phyloP scores from a whole-genome alignment of 2,888 invertebrate species.

The Rhagium mordax region DNA sequence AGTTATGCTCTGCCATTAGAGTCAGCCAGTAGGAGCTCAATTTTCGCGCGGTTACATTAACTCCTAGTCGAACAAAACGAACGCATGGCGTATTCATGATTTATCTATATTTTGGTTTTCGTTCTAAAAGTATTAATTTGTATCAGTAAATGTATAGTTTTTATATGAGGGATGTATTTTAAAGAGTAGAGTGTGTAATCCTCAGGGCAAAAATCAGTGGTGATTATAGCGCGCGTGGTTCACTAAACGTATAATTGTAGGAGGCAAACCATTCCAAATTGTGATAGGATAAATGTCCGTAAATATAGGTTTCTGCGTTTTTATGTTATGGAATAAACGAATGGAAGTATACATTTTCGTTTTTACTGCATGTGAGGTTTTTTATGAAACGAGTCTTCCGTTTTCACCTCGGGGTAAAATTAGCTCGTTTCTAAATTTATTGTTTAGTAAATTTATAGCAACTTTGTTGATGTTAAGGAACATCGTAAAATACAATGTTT shows the following conservation, averaged over 20 bases:
- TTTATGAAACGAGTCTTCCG: constrained; percentile 12
- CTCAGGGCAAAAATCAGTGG: constrained; percentile 41
- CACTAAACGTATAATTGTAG: constrained; percentile 50
- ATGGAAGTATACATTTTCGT: constrained; percentile 28
- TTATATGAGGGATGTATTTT: constrained; percentile 41
- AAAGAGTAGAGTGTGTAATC: constrained; percentile 38
- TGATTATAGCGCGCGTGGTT: constrained; percentile 48
- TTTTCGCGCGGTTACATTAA: not conserved
- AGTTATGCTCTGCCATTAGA: not conserved
- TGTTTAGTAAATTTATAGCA: not conserved
- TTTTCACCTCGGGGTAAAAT: constrained; percentile 13
- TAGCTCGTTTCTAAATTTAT: constrained; percentile 15
- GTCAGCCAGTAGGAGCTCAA: not conserved
- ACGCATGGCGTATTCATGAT: constrained; percentile 28
- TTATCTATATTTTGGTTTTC: constrained; percentile 32
- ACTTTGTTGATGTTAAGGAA: not conserved
- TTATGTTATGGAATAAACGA: constrained; percentile 24
- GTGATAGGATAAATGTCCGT: constrained; percentile 46
- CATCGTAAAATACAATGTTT: no score
- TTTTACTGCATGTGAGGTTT: constrained; percentile 27
- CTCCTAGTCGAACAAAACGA: constrained; percentile 6
- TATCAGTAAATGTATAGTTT: constrained; percentile 38
- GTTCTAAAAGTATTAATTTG: constrained; percentile 40
- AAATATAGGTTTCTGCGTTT: constrained; percentile 43
- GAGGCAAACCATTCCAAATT: constrained; percentile 46